Evolutionary conservation across 2,888 invertebrate genomes (phyloP), one percentile per base, ranked within the genome.

Genomic region (Charanyca ferruginea): DNA sequence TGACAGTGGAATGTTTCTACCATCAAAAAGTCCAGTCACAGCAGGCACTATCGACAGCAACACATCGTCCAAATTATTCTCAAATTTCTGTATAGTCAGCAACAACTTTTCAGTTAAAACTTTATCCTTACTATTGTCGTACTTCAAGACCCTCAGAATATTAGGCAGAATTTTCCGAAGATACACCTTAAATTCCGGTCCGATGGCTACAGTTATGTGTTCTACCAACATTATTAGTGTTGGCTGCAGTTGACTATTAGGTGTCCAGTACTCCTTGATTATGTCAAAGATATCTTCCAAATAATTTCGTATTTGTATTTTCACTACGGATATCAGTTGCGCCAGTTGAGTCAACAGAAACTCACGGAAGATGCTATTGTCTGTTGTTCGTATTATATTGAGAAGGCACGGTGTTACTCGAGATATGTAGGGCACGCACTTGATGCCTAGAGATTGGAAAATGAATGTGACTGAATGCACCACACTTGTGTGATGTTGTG

Each of bases 391-490:
- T 48, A 99, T 98, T 41, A 99, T 99, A 83, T 98, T 97, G 60
- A 99, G 93, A 70, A 99, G 96, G 86, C 97, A 98, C 0, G 98
- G 98, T 89, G 98, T 97, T 0, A 99, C 99, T 90, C 98, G 98
- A 0, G 98, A 97, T 82, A 99, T 97, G 87, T 99, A 99, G 0
- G 98, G 98, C 1, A 99, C 98, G 85, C 98, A 99, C 90, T 98
- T 98, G 57, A 98, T 98, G 23, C 99, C 99, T 65, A 99, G 96
- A 81, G 98, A 98, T 92, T 99, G 98, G 91, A 99, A 99, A 81
- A 99, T 99, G 85, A 99, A 99, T 0, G 99, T 99, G 3, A 99
- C 98, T 0, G 99, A 98, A 95, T 99, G 98, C 0, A 99, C 99
- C 0, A 99, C 99, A 95, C 98, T 98, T 0, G 98, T 98, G 88